phyloP scores from a whole-genome alignment of 2,888 invertebrate species.

The Apamea crenata region DNA sequence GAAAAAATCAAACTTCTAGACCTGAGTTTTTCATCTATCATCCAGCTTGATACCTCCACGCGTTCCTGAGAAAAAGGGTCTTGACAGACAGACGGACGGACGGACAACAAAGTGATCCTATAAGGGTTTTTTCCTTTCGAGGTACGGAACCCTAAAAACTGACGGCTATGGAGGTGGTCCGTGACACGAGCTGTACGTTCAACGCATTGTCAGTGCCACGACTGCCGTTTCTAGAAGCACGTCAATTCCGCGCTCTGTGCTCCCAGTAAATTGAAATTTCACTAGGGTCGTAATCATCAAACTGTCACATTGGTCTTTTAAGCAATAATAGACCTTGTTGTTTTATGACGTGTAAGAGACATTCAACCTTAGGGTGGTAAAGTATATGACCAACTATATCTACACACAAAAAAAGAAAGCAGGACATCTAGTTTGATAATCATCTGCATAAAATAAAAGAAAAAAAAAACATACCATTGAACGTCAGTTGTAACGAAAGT shows the following conservation, averaged over 20 bases:
- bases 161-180: background rate
- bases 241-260: background rate
- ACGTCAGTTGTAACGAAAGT: background rate
- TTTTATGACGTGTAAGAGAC: background rate
- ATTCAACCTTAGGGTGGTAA: background rate
- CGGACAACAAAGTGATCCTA: too few species aligned
- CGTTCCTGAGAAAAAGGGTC: too few species aligned
- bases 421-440: background rate
- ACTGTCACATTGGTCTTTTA: background rate
- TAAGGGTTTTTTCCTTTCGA: too few species aligned
- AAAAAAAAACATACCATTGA: background rate
- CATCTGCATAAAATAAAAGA: background rate
- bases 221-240: background rate
- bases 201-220: background rate
- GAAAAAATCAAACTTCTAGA: too few species aligned
- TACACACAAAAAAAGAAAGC: background rate
- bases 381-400: background rate
- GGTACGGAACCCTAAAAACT: background rate
- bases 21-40: too few species aligned
- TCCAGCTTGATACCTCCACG: too few species aligned
- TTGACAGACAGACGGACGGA: too few species aligned
- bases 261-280: background rate
- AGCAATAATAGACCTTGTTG: background rate
- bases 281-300: background rate
- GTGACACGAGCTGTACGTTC: too few species aligned